phyloP scores from a whole-genome alignment of 2,888 invertebrate species.

The Acrocyrtus sp. region DNA sequence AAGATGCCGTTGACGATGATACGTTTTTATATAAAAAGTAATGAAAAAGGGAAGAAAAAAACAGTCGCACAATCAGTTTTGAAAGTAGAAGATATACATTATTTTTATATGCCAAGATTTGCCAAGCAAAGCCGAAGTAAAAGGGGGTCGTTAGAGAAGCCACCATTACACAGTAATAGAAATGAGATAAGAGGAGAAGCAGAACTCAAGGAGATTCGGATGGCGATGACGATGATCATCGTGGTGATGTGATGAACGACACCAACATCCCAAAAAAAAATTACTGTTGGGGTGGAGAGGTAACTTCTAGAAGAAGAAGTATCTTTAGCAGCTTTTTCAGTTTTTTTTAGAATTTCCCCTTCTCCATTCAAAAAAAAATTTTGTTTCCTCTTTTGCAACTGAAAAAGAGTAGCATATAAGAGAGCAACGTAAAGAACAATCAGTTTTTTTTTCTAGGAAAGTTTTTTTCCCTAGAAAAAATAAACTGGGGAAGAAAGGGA shows the following conservation, averaged over 20 bases:
- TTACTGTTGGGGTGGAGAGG: too few species aligned
- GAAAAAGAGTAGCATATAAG: neutral
- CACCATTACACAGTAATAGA: constrained; percentile 24
- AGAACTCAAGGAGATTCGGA: constrained; percentile 20
- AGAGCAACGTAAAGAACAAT: constrained; percentile 10
- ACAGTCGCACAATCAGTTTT: neutral
- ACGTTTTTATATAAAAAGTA: constrained; percentile 48
- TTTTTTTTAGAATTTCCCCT: constrained; percentile 22
- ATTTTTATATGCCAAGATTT: constrained; percentile 12
- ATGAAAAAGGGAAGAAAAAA: constrained; percentile 45
- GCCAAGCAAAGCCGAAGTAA: constrained; percentile 22
- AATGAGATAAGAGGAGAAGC: constrained; percentile 16
- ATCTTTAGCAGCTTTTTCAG: constrained; percentile 14
- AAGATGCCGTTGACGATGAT: too few species aligned
- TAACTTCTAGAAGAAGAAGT: constrained; percentile 12
- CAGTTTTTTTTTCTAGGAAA: too few species aligned
- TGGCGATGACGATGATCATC: constrained; percentile 23
- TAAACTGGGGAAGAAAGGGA: too few species aligned
- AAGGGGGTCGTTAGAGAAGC: constrained; percentile 44
- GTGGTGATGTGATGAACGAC: constrained; percentile 45
- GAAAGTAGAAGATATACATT: neutral
- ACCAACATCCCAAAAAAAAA: too few species aligned
- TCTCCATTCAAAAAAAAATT: constrained; percentile 39
- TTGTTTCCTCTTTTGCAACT: constrained; percentile 16
- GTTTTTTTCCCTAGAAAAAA: too few species aligned